Evolutionary conservation across 2,113 vertebrate species (phyloP), one percentile per base, ranked within the genome.

Genomic region (Telmatochromis sp.): DNA sequence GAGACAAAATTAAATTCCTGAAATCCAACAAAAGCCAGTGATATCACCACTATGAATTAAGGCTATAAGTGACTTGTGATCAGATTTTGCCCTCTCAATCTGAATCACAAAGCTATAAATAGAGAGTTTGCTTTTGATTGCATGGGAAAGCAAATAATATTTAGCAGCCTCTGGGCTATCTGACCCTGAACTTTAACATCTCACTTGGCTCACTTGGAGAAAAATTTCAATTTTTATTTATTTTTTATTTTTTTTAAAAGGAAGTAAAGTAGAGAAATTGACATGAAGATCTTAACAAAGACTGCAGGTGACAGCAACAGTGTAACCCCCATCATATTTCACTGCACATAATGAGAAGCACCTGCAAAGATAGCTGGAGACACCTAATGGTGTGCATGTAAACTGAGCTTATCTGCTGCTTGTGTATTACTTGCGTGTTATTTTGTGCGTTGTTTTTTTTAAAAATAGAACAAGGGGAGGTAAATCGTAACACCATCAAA

Each of bases 1-100:
- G 93, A 95, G 91, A 91, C 90, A 80, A 93, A 95, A 94, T 93
- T 40, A 88, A 91, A 95, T 93, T 91, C 91, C 90, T 86, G 45
- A 92, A 93, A 94, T 93, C 91, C 88, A 40, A 92, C 91, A 87
- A 93, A 89, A 93, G 86, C 40, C 87, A 71, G 92, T 94, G 91
- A 94, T 93, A 95, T 95, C 94, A 96, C 89, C 87, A 81, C 81
- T 31, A 82, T 57, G 42, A 89, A 88, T 91, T 80, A 89, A 88
- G 85, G 80, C 81, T 54, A 40, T 84, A 78, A 55, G 45, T 81
- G 79, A 80, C 47, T 82, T 80, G 63, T 87, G 84, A 87, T 89
- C 47, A 78, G 63, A 87, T 84, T 73, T 80, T 86, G n/a, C 68
- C 65, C 50, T 88, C 42, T 47, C 75, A 82, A 23, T 31, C 40